Percentiles rank a stretch among this genome's conserved stretches.
phyloP scores from a whole-genome alignment of 2,888 invertebrate species.

The Ligdia adustata region DNA sequence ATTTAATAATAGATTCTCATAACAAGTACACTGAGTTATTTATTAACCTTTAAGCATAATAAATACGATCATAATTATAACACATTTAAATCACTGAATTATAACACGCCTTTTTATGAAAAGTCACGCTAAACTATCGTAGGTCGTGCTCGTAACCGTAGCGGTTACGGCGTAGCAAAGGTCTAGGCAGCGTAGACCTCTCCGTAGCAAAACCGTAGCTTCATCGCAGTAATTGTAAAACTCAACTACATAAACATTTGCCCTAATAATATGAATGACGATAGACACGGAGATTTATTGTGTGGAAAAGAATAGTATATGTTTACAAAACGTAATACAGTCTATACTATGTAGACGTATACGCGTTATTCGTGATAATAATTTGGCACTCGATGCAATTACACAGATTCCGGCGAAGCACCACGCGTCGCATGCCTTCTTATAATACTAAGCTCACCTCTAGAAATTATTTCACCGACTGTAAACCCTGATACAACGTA shows the following conservation, averaged over 20 bases:
- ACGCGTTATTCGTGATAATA: conserved; percentile 33
- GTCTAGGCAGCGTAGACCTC: conserved; percentile 18
- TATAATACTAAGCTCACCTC: conserved; percentile 34
- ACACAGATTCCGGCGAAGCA: conserved; percentile 45
- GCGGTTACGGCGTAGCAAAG: conserved; percentile 20
- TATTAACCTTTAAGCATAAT: too few relatives aligned
- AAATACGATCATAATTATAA: too few relatives aligned
- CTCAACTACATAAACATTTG: too few relatives aligned
- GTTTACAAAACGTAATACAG: conserved; percentile 8
- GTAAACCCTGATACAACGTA: conserved; percentile 37
- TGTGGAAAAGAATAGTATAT: not conserved
- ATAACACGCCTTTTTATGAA: too few relatives aligned
- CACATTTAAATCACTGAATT: too few relatives aligned
- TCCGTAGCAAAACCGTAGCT: conserved; percentile 13
- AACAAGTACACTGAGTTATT: too few relatives aligned
- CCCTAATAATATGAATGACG: too few relatives aligned
- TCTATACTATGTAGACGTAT: too few relatives aligned
- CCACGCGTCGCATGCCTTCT: conserved; percentile 43
- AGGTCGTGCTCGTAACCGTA: conserved; percentile 15
- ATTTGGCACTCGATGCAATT: conserved; percentile 54
- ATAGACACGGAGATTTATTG: not conserved
- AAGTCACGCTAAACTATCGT: too few relatives aligned
- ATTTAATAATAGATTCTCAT: too few relatives aligned
- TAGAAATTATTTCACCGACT: conserved; percentile 13
- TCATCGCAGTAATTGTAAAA: too few relatives aligned